Conservation (phyloP, 1,140 invertebrate genomes). For the Streblospio benedicti region DNA sequence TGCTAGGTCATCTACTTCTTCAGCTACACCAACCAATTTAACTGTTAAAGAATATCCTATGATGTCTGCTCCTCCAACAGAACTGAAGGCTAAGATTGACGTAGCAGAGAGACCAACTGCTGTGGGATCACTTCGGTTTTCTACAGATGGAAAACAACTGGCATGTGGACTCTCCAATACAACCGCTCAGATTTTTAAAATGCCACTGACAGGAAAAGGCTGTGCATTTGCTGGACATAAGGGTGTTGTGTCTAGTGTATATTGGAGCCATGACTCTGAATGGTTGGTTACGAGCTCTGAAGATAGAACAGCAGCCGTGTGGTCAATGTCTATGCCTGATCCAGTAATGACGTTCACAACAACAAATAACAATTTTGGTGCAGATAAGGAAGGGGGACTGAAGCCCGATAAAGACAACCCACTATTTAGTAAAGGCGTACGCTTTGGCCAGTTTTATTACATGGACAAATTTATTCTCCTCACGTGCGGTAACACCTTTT, state of each 20-base stretch:
- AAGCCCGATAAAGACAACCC: constrained; percentile 28
- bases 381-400: constrained; percentile 20
- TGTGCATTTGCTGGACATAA: constrained; percentile 30
- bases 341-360: constrained; percentile 31
- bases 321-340: constrained; percentile 29
- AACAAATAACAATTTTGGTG: constrained; percentile 21
- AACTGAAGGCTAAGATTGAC: constrained; percentile 22
- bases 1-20: too few species aligned
- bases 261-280: constrained; percentile 34
- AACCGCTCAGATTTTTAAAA: constrained; percentile 30
- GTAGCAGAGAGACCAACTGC: constrained; percentile 32
- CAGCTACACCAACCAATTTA: too few species aligned
- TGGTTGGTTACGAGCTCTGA: constrained; percentile 38
- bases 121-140: not conserved
- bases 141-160: constrained; percentile 33
- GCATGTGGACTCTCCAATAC: constrained; percentile 39
- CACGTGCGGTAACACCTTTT: constrained; percentile 34
- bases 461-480: constrained; percentile 47
- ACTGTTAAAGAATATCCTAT: constrained; percentile 31
- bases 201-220: constrained; percentile 29
- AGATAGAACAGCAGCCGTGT: constrained; percentile 37
- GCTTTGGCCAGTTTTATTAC: constrained; percentile 45
- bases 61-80: constrained; percentile 23
- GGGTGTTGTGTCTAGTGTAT: constrained; percentile 25
- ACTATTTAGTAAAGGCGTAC: constrained; percentile 34